Percentiles rank a stretch among this genome's conserved stretches.
These are phyloP conservation scores for Rhea pennata DNA, from an alignment of 2,113 vertebrate species.

Conservation along the genomic window DNA sequence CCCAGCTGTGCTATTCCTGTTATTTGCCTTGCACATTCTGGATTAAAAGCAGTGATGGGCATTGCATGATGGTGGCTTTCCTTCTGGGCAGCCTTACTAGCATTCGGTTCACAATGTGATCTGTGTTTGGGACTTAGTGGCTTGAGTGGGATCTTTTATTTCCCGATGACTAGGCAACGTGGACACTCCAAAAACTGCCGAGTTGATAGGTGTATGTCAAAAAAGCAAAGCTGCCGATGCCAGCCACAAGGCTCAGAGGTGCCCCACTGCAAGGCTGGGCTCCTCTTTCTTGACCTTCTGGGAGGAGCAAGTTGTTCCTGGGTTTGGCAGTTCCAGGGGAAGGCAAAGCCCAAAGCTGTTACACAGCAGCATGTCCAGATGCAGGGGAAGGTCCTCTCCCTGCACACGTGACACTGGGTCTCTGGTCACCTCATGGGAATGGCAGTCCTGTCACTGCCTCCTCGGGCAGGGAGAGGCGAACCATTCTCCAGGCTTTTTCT, in stretches of 20 bases:
- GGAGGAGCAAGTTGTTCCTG: neutral
- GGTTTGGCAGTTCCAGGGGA: neutral
- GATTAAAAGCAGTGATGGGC: fast-evolving
- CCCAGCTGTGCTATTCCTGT: neutral
- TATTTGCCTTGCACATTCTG: neutral
- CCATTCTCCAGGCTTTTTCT: conserved; percentile 25
- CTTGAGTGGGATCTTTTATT: neutral
- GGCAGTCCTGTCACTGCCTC: neutral
- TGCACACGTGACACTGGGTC: neutral
- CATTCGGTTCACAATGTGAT: neutral
- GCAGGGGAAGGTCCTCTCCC: conserved; percentile 1
- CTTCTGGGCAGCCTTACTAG: neutral
- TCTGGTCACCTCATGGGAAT: neutral
- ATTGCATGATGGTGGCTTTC: neutral
- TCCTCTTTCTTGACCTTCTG: neutral
- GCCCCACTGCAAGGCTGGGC: neutral
- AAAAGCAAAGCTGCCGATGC: neutral
- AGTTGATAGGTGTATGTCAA: neutral
- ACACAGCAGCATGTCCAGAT: neutral
- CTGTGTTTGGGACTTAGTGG: neutral
- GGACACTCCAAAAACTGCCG: neutral
- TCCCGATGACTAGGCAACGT: neutral
- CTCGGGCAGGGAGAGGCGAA: neutral
- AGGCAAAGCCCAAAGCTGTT: neutral
- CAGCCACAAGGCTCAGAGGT: too few species aligned